Conservation (phyloP, 2,113 vertebrate genomes). For the Triplophysa rosa region DNA sequence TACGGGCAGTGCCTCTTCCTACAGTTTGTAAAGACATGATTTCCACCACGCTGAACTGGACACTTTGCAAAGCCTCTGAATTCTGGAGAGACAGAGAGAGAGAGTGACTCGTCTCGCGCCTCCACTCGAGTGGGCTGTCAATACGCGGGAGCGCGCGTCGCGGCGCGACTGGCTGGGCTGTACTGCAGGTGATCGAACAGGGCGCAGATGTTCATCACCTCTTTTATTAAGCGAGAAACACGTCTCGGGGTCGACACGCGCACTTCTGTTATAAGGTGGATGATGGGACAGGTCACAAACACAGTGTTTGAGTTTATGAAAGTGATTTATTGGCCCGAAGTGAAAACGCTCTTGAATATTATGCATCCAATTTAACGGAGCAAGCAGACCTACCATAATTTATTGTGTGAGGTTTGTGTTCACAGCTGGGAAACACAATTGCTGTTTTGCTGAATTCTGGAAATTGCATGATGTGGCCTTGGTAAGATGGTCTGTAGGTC, state of each 20-base stretch:
- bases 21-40: slow-evolving; percentile 25
- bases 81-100: not conserved
- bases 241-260: not conserved
- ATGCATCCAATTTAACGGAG: not conserved
- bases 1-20: slow-evolving; percentile 24
- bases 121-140: slow-evolving; percentile 11
- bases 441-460: not conserved
- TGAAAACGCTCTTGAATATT: slow-evolving; percentile 25
- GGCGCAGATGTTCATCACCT: slow-evolving; percentile 41
- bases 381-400: not conserved
- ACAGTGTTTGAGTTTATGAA: not conserved
- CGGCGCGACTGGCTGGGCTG: slow-evolving; percentile 13
- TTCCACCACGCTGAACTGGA: slow-evolving; percentile 5
- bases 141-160: slow-evolving; percentile 14
- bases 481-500: not conserved
- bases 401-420: not conserved
- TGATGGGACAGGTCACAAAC: slow-evolving; percentile 27
- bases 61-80: slow-evolving; percentile 14
- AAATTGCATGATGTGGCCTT: not conserved
- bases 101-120: not conserved
- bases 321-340: slow-evolving; percentile 5
- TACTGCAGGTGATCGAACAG: slow-evolving; percentile 38
- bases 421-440: not conserved
- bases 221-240: slow-evolving; percentile 43
- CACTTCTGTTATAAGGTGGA: slow-evolving; percentile 32